phyloP scores from a whole-genome alignment of 1,140 invertebrate species.

The Tyrophagus putrescentiae region DNA sequence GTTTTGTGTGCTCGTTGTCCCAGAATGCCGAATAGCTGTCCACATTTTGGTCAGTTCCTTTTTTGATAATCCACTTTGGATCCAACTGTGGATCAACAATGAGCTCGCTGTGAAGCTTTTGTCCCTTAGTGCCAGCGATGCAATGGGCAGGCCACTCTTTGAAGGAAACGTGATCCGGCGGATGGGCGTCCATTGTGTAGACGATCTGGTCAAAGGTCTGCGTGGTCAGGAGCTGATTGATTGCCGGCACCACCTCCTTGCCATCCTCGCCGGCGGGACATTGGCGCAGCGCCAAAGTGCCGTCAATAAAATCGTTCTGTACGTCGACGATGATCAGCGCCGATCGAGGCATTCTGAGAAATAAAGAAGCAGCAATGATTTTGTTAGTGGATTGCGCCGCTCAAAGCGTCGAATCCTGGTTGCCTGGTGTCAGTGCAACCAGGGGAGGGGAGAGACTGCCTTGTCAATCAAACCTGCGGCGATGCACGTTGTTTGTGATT shows the following conservation, averaged over 20 bases:
- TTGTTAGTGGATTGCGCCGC: too few species aligned
- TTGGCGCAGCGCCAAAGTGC: slow-evolving; percentile 77
- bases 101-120: slow-evolving; percentile 35
- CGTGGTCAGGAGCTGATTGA: slow-evolving; percentile 69
- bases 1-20: slow-evolving; percentile 80
- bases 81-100: slow-evolving; percentile 71
- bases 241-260: slow-evolving; percentile 74
- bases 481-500: too few species aligned
- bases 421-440: too few species aligned
- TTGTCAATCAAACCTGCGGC: too few species aligned
- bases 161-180: slow-evolving; percentile 87
- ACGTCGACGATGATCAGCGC: slow-evolving; percentile 91
- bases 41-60: slow-evolving; percentile 70
- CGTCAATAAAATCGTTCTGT: slow-evolving; percentile 94
- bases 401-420: too few species aligned
- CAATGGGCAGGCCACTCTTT: slow-evolving; percentile 40
- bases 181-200: slow-evolving; percentile 95
- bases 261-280: slow-evolving; percentile 83
- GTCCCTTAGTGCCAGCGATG: neutral
- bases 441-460: too few species aligned
- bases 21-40: slow-evolving; percentile 96
- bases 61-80: slow-evolving; percentile 36
- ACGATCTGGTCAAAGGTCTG: slow-evolving; percentile 80
- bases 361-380: too few species aligned
- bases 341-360: slow-evolving; percentile 63